phyloP scores from a whole-genome alignment of 2,797 vertebrate genomes.

The Hybognathus amarus region DNA sequence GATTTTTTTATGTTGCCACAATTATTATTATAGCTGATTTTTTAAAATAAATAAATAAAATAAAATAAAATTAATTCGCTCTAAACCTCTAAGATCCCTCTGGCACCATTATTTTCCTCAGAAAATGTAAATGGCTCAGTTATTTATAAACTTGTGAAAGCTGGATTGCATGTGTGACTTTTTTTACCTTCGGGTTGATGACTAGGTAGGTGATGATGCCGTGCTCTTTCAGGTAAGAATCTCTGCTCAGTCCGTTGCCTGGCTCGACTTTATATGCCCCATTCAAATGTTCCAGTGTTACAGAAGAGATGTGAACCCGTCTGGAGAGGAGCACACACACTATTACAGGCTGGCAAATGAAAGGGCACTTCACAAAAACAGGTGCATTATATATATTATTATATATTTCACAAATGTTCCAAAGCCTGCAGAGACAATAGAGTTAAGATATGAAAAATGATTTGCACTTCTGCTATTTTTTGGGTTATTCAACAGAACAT shows the following conservation, averaged over 20 bases:
- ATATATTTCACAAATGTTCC: constrained; percentile 30
- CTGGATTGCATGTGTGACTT: background rate
- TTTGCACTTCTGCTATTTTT: constrained; percentile 26
- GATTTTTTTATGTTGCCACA: too few species aligned
- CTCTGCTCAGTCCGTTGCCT: constrained; percentile 90
- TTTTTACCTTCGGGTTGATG: constrained; percentile 98
- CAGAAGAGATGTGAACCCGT: constrained; percentile 96
- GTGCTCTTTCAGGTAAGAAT: constrained; percentile 94
- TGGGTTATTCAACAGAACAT: constrained; percentile 32
- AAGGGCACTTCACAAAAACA: constrained; percentile 49
- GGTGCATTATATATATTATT: constrained; percentile 24
- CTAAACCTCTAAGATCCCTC: background rate
- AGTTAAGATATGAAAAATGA: constrained; percentile 31
- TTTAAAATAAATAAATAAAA: background rate
- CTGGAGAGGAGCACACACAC: constrained; percentile 69
- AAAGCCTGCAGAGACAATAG: constrained; percentile 32
- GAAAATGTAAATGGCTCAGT: constrained; percentile 2
- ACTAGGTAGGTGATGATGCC: constrained; percentile 93
- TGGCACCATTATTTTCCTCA: background rate
- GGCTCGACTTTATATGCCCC: constrained; percentile 95
- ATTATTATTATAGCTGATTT: background rate
- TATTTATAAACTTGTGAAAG: background rate
- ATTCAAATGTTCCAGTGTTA: constrained; percentile 93
- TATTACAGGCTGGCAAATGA: constrained; percentile 5
- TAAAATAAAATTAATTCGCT: background rate